Evolutionary conservation across 2,113 vertebrate species (phyloP), one percentile per base, ranked within the genome.

Genomic region (Eira barbara): DNA sequence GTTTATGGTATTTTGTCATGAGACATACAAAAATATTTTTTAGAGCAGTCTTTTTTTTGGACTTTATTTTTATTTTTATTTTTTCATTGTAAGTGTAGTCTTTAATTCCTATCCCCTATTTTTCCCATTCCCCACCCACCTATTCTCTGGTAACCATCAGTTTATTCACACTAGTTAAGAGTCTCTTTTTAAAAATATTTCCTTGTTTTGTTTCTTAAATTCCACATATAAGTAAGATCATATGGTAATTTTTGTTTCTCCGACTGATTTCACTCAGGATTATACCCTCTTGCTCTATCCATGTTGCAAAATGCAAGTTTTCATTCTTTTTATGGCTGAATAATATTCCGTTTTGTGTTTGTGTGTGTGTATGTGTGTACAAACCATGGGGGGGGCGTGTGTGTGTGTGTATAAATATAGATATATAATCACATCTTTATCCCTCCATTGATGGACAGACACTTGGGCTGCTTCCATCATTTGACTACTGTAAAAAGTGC

Each of bases 1-100:
- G 52, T 83, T 91, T 94, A 76, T 86, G 88, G 15, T 76, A 81
- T 86, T 93, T 95, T 81, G 39, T 84, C 86, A 89, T 63, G 74
- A 93, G 57, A 71, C 34, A 59, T 90, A 47, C n/a, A 73, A 73
- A 42, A 73, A 42, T 25, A 13, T 5, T 71, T 73, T 73, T 39
- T 39, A 23, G 39, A 73, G 36, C 21, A 73, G 36, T 42, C 36
- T 4, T 20, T 73, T 71, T 69, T 71, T 71, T 69, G 31, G n/a
- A 36, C n/a, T 71, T 36, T 36, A 5, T 71, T 36, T 73, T 71
- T 71, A 11, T 36, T 69, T 39, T 71, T 73, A 52, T 52, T 52
- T 52, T 52, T 52, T 73, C 71, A 73, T 73, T 20, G 11, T 23
- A 73, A 73, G 21, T 42, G 36, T 73, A 73, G 21, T 73, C 36